phyloP scores from a whole-genome alignment of 2,888 invertebrate genomes.

The Protophormia terraenovae region DNA sequence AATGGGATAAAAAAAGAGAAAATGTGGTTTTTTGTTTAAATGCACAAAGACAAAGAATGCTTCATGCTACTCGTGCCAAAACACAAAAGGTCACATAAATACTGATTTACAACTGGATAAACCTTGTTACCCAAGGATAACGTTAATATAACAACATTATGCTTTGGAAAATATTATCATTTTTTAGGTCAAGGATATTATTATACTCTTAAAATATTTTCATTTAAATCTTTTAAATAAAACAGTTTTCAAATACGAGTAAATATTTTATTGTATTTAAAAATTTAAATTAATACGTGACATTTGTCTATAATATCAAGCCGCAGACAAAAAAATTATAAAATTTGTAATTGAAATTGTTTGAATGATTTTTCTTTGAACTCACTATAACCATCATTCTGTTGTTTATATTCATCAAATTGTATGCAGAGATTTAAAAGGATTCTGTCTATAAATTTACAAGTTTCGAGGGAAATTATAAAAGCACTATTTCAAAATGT shows the following conservation, averaged over 20 bases:
- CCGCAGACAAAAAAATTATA: conserved; percentile 24
- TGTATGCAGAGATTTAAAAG: background rate
- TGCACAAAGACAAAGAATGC: conserved; percentile 2
- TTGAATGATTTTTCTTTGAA: background rate
- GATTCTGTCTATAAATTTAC: background rate
- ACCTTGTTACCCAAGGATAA: conserved; percentile 34
- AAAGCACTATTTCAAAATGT: no score
- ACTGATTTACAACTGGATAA: conserved; percentile 27
- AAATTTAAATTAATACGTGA: background rate
- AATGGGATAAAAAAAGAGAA: background rate
- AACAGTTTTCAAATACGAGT: no score
- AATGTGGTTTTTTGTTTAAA: conserved; percentile 8
- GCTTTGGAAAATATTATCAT: background rate
- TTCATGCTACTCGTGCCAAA: conserved; percentile 48
- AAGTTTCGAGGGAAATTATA: no score
- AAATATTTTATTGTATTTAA: background rate
- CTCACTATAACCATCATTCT: background rate
- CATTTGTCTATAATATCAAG: conserved; percentile 31
- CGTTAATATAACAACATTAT: background rate
- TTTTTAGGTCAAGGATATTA: conserved; percentile 57
- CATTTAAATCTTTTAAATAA: no score
- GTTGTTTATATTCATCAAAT: background rate
- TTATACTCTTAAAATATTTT: no score
- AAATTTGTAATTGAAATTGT: background rate
- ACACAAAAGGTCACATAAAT: conserved; percentile 35